Conservation (phyloP, 2,113 vertebrate genomes). For the Junco hyemalis region DNA sequence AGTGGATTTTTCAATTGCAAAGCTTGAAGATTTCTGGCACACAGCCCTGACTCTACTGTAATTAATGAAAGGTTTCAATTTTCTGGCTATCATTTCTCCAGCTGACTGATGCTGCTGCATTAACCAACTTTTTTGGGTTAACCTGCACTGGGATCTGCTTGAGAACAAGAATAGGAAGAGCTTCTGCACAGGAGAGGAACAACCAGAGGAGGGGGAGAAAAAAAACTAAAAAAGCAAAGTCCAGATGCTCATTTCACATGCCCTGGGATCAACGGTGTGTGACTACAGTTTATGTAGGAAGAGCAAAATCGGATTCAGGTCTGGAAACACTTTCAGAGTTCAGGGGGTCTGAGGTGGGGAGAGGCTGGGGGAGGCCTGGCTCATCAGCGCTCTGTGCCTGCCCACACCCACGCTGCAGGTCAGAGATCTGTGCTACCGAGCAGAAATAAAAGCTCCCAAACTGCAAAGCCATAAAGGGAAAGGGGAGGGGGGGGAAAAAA, state of each 20-base stretch:
- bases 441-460: conserved; percentile 58
- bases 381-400: conserved; percentile 44
- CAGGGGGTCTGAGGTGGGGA: conserved; percentile 35
- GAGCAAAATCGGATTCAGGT: conserved; percentile 58
- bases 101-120: neutral
- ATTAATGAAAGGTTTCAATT: neutral
- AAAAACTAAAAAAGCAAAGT: neutral
- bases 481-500: neutral
- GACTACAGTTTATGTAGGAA: conserved; percentile 56
- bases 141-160: neutral
- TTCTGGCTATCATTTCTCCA: neutral
- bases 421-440: conserved; percentile 48
- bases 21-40: neutral
- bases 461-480: conserved; percentile 8
- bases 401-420: conserved; percentile 20
- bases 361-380: neutral
- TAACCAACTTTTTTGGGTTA: neutral
- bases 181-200: neutral
- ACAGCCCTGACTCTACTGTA: neutral
- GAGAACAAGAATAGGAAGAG: neutral
- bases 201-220: rapidly evolving
- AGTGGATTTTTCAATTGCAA: neutral
- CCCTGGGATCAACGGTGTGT: conserved; percentile 56
- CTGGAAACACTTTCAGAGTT: conserved; percentile 61
- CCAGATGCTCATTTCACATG: conserved; percentile 42